A percentile compares a stretch with the other conserved stretches of the same genome.
phyloP scores from a whole-genome alignment of 1,140 invertebrate species.

The Camponotus vicinus region DNA sequence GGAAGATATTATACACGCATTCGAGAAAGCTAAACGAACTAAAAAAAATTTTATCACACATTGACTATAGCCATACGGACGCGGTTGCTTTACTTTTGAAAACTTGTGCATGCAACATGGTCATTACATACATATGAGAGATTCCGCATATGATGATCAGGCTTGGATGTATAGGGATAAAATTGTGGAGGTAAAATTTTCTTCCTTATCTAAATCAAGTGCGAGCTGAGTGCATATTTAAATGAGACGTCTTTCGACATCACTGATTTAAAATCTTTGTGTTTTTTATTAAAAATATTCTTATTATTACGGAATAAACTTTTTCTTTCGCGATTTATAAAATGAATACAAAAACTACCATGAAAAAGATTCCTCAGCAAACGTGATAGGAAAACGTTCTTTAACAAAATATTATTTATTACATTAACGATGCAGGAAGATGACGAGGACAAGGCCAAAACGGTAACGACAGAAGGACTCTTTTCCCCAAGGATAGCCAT shows the following conservation, averaged over 20 bases:
- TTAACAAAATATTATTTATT: neutral
- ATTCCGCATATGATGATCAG: constrained; percentile 81
- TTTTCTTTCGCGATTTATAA: no score
- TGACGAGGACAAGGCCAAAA: neutral
- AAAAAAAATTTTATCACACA: neutral
- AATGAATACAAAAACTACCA: no score
- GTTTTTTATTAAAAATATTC: no score
- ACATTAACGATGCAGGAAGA: constrained; percentile 22
- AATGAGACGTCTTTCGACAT: no score
- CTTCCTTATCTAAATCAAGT: neutral
- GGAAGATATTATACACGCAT: neutral
- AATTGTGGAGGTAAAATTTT: constrained; percentile 8
- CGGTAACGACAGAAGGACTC: neutral
- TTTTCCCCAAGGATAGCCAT: constrained; percentile 64
- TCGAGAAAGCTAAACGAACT: no score
- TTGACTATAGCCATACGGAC: constrained; percentile 86
- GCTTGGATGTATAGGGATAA: neutral
- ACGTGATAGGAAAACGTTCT: neutral
- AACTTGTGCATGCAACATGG: constrained; percentile 89
- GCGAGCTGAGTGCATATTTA: no score
- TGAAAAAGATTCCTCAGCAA: neutral
- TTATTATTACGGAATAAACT: no score
- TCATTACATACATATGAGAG: constrained; percentile 87
- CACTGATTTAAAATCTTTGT: no score
- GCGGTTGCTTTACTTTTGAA: constrained; percentile 90